These are phyloP conservation scores for Oophaga pumilio DNA, from an alignment of 2,113 vertebrate species.

Conservation along the genomic window DNA sequence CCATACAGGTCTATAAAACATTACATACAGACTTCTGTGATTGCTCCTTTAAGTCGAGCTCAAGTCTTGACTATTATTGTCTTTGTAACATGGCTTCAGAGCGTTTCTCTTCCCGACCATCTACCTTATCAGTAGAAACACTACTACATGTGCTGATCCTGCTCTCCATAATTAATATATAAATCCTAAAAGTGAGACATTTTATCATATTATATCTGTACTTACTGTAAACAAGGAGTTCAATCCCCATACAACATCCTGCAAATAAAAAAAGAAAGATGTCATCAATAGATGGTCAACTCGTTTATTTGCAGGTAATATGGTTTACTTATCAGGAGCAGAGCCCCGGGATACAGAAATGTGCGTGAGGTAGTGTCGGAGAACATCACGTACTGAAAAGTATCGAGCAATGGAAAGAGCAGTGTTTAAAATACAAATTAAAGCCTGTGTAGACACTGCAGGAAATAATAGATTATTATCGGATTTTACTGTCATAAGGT, in stretches of 20 bases:
- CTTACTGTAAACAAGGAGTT: conserved; percentile 99
- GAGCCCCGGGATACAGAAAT: conserved; percentile 37
- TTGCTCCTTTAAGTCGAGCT: not conserved
- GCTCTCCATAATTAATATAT: conserved; percentile 1
- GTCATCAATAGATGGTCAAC: not conserved
- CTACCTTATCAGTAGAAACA: conserved; percentile 22
- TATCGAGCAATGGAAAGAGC: conserved; percentile 6
- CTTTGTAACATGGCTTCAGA: not conserved
- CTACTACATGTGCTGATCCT: conserved; percentile 3
- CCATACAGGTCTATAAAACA: not conserved
- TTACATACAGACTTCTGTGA: not conserved
- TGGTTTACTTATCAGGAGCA: conserved; percentile 40
- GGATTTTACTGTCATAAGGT: conserved; percentile 27
- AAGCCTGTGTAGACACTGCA: conserved; percentile 4
- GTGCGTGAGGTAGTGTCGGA: not conserved
- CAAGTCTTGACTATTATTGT: not conserved
- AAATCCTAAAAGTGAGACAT: not conserved
- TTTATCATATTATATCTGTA: conserved; percentile 60
- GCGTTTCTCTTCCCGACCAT: not conserved
- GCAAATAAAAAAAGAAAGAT: conserved; percentile 63
- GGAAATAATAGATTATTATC: conserved; percentile 32
- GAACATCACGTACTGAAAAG: conserved; percentile 13
- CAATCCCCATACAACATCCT: conserved; percentile 98
- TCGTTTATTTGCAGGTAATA: conserved; percentile 37
- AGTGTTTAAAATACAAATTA: conserved; percentile 34